Conservation (phyloP, 2,888 invertebrate species). For the Orgyia antiqua region DNA sequence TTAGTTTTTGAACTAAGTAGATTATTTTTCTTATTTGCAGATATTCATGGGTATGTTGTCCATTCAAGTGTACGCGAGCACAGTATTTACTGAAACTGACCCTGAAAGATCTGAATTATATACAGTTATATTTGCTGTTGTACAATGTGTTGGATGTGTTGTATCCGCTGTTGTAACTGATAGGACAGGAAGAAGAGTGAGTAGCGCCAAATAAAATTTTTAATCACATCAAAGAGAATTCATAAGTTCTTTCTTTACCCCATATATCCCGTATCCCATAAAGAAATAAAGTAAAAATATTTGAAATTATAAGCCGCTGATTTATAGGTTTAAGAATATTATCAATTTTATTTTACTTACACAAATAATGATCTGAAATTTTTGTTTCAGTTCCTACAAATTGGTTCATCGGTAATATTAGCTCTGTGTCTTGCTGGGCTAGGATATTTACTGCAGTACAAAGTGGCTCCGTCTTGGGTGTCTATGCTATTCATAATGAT, state of each 20-base stretch:
- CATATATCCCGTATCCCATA: too few relatives aligned
- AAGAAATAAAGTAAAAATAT: too few relatives aligned
- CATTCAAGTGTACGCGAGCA: neutral
- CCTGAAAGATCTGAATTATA: neutral
- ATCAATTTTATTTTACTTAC: too few relatives aligned
- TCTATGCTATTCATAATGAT: constrained; percentile 10
- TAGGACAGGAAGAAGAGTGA: constrained; percentile 1
- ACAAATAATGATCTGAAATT: too few relatives aligned
- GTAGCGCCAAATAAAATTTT: too few relatives aligned
- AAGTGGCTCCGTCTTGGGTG: constrained; percentile 16
- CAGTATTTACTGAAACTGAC: neutral
- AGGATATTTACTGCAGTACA: constrained; percentile 2
- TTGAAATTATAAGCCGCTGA: too few relatives aligned
- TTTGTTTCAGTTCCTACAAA: constrained; percentile 5
- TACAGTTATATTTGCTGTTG: constrained; percentile 3
- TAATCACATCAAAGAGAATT: too few relatives aligned
- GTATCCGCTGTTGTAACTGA: constrained; percentile 9
- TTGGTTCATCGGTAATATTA: constrained; percentile 3
- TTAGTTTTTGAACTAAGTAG: too few relatives aligned
- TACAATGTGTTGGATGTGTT: neutral
- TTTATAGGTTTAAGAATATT: too few relatives aligned
- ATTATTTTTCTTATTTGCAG: too few relatives aligned
- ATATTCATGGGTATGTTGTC: neutral
- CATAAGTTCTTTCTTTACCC: too few relatives aligned
- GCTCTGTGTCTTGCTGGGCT: constrained; percentile 1